These are phyloP conservation scores for Sebastes vulpes DNA, from an alignment of 2,797 vertebrate genomes.

Conservation along the genomic window DNA sequence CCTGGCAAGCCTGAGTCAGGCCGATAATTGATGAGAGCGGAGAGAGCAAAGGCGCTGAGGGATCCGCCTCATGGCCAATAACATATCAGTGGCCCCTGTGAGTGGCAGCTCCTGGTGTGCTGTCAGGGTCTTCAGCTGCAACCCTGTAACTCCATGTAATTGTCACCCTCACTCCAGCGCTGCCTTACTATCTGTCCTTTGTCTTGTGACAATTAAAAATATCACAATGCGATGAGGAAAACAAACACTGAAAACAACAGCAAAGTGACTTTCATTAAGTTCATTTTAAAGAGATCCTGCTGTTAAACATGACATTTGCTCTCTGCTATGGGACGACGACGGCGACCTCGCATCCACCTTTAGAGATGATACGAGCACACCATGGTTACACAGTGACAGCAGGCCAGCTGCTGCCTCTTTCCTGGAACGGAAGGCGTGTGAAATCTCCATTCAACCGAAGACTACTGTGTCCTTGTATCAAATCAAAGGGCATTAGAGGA, in stretches of 20 bases:
- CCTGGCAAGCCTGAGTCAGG: slow-evolving; percentile 47
- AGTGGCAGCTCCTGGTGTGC: slow-evolving; percentile 58
- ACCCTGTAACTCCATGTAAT: slow-evolving; percentile 59
- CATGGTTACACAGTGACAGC: slow-evolving; percentile 57
- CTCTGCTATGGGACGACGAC: background rate
- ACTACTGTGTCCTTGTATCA: slow-evolving; percentile 68
- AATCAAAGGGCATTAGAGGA: slow-evolving; percentile 70
- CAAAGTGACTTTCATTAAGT: slow-evolving; percentile 27
- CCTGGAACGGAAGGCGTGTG: slow-evolving; percentile 61
- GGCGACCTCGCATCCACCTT: slow-evolving; percentile 54
- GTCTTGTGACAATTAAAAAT: background rate
- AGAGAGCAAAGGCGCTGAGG: slow-evolving; percentile 41
- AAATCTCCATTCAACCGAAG: slow-evolving; percentile 61
- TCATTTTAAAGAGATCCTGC: background rate
- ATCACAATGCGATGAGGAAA: background rate
- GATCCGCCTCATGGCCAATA: slow-evolving; percentile 50
- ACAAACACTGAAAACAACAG: background rate
- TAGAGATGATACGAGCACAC: slow-evolving; percentile 36
- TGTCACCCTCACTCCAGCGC: slow-evolving; percentile 22
- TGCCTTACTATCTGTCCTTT: background rate
- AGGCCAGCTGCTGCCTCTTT: slow-evolving; percentile 77
- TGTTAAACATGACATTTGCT: slow-evolving; percentile 31
- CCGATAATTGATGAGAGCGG: slow-evolving; percentile 74
- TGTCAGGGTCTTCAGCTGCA: slow-evolving; percentile 59
- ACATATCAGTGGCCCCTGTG: slow-evolving; percentile 53